phyloP scores from a whole-genome alignment of 2,888 invertebrate species.

The Pollenia griseotomentosa region DNA sequence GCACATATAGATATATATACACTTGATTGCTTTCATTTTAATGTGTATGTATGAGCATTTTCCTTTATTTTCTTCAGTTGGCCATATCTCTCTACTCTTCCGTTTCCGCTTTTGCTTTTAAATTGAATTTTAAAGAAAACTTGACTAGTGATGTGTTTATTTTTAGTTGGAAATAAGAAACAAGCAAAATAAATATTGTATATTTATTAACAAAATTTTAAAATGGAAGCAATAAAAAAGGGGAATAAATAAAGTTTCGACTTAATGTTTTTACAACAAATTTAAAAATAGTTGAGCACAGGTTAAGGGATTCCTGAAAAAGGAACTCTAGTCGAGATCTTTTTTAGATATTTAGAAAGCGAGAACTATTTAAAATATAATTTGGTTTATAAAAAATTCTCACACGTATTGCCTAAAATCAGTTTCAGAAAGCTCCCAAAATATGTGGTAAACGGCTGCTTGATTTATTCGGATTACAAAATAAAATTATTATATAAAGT shows the following conservation, averaged over 20 bases:
- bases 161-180: neutral
- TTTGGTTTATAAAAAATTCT: neutral
- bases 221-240: neutral
- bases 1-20: neutral
- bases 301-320: too few relatives aligned
- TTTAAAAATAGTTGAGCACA: too few relatives aligned
- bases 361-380: too few relatives aligned
- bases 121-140: constrained; percentile 57
- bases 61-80: constrained; percentile 1
- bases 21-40: constrained; percentile 31
- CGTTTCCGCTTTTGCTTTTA: constrained; percentile 55
- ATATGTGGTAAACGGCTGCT: too few relatives aligned
- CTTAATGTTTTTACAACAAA: neutral
- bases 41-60: neutral
- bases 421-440: neutral
- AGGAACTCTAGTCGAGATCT: too few relatives aligned
- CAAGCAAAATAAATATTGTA: constrained; percentile 8
- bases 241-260: constrained; percentile 1
- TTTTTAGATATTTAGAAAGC: too few relatives aligned
- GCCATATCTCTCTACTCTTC: constrained; percentile 46
- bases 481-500: too few relatives aligned
- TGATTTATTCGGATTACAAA: too few relatives aligned
- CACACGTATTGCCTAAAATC: constrained; percentile 15
- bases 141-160: constrained; percentile 29
- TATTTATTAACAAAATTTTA: constrained; percentile 32